Evolutionary conservation across 2,113 vertebrate genomes (phyloP).

Genomic region (Limanda limanda): DNA sequence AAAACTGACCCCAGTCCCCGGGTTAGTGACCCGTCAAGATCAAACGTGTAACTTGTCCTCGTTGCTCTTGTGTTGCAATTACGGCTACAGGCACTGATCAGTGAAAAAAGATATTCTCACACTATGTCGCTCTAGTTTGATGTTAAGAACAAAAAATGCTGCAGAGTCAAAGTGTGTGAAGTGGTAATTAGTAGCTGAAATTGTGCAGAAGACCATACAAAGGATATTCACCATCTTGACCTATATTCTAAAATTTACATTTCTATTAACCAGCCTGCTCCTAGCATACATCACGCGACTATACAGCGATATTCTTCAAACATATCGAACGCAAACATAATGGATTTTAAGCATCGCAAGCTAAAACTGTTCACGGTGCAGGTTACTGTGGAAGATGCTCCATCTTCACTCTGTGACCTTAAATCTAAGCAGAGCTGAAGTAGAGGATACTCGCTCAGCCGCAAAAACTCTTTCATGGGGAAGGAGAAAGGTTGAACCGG

Average conservation of each 20-base stretch:
- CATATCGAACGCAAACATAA: too few relatives aligned
- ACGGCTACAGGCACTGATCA: background rate
- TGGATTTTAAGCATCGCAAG: background rate
- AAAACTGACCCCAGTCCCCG: background rate
- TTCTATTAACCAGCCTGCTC: background rate
- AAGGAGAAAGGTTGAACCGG: conserved; percentile 23
- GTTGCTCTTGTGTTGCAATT: background rate
- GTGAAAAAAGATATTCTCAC: background rate
- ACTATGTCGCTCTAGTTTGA: too few relatives aligned
- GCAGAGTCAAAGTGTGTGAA: background rate
- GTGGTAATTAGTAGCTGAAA: background rate
- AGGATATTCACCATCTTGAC: too few relatives aligned
- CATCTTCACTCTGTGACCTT: conserved; percentile 1
- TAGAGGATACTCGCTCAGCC: background rate
- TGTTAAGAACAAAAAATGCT: too few relatives aligned
- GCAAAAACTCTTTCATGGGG: conserved; percentile 6
- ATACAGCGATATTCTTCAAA: too few relatives aligned
- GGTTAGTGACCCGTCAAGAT: conserved; percentile 1
- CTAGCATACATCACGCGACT: background rate
- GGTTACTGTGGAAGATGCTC: background rate
- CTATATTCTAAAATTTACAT: too few relatives aligned
- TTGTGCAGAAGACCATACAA: too few relatives aligned
- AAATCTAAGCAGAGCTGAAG: conserved; percentile 3
- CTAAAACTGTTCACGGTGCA: background rate
- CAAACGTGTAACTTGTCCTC: background rate